phyloP scores from a whole-genome alignment of 2,888 invertebrate species.

The Archaeoteleia sp. region DNA sequence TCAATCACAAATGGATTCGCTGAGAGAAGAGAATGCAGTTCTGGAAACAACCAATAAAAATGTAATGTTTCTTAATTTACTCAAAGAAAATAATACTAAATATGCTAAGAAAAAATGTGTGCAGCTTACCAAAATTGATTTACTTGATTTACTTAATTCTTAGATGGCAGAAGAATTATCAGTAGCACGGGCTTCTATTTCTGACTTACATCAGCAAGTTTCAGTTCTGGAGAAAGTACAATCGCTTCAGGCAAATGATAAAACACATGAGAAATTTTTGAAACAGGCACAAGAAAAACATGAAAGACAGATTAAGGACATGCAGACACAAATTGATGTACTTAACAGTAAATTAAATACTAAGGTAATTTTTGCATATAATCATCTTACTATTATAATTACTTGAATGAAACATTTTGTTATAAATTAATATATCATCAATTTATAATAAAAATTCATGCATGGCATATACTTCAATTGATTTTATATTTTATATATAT shows the following conservation, averaged over 20 bases:
- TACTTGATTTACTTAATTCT: slow-evolving; percentile 21
- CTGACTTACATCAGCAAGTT: slow-evolving; percentile 68
- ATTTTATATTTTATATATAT: neutral
- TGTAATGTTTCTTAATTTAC: slow-evolving; percentile 59
- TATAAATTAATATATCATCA: neutral
- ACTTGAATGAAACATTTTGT: neutral
- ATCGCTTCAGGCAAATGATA: slow-evolving; percentile 65
- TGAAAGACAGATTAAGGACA: slow-evolving; percentile 74
- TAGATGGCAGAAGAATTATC: slow-evolving; percentile 66
- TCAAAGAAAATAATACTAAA: too few species aligned
- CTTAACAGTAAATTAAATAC: slow-evolving; percentile 70
- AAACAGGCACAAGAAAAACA: slow-evolving; percentile 76
- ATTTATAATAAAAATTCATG: too few species aligned
- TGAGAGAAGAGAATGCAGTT: slow-evolving; percentile 64
- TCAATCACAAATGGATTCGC: slow-evolving; percentile 61
- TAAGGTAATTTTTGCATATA: slow-evolving; percentile 60
- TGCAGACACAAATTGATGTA: slow-evolving; percentile 76
- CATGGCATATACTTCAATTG: too few species aligned
- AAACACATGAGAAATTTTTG: slow-evolving; percentile 70
- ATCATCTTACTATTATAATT: neutral
- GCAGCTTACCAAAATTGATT: slow-evolving; percentile 5
- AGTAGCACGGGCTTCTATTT: slow-evolving; percentile 62
- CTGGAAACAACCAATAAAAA: slow-evolving; percentile 68
- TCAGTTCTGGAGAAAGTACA: slow-evolving; percentile 66
- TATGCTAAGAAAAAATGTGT: too few species aligned